Conservation (phyloP, 2,113 vertebrate genomes). For the Bubo scandiacus region DNA sequence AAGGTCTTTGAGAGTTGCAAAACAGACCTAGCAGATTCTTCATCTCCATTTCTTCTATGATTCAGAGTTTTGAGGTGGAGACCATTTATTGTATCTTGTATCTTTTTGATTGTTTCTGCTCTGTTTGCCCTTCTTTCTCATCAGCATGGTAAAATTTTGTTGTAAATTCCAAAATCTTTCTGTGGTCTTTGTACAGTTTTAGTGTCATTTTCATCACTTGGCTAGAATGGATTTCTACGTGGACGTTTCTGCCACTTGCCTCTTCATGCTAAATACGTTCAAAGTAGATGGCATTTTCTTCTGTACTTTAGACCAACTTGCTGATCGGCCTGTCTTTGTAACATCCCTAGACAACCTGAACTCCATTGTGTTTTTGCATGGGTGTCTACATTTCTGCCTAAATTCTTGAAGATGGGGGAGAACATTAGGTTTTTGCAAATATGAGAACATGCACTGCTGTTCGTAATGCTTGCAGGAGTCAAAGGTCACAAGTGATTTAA, state of each 20-base stretch:
- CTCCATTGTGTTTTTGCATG: not conserved
- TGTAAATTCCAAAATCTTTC: not conserved
- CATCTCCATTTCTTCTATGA: not conserved
- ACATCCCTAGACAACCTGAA: not conserved
- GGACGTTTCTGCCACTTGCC: not conserved
- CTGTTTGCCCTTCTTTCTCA: not conserved
- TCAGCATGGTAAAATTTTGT: not conserved
- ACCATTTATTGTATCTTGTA: not conserved
- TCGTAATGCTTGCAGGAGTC: not conserved
- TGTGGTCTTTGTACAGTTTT: not conserved
- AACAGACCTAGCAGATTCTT: not conserved
- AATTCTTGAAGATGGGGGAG: not conserved
- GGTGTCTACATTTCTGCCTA: not conserved
- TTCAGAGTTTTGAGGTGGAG: not conserved
- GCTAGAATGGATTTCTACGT: not conserved
- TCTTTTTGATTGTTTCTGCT: not conserved
- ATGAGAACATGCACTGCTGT: not conserved
- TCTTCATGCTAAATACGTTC: not conserved
- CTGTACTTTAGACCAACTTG: not conserved
- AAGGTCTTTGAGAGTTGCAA: fast-evolving
- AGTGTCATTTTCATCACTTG: not conserved
- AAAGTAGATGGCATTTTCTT: not conserved
- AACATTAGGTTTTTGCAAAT: not conserved
- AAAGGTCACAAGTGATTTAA: not conserved
- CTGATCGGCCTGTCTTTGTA: not conserved